Conservation (phyloP, 2,888 invertebrate genomes). For the Eupsilia transversa region DNA sequence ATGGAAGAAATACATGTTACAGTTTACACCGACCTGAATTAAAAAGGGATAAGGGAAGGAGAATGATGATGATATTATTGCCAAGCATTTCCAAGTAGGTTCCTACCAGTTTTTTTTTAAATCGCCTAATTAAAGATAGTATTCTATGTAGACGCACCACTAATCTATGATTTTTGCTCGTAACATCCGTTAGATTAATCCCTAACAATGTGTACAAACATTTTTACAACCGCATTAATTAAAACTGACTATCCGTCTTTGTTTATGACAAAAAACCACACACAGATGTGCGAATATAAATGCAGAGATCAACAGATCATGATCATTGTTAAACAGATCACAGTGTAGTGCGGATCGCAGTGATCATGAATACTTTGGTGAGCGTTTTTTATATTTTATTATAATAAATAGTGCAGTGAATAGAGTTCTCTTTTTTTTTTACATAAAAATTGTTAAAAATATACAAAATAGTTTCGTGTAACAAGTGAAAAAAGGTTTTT, state of each 20-base stretch:
- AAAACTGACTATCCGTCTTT: constrained; percentile 54
- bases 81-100: background rate
- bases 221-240: constrained; percentile 63
- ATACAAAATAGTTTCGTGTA: constrained; percentile 3
- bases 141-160: constrained; percentile 20
- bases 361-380: constrained; percentile 76
- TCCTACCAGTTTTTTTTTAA: too few species aligned
- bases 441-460: background rate
- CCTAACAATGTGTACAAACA: constrained; percentile 55
- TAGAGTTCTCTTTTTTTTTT: background rate
- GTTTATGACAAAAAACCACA: constrained; percentile 62
- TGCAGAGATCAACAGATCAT: constrained; percentile 67
- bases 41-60: too few species aligned
- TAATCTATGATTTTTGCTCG: constrained; percentile 29
- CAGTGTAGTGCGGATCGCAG: constrained; percentile 66
- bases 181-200: constrained; percentile 40
- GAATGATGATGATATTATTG: background rate
- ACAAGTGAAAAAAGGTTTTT: constrained; percentile 2
- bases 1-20: too few species aligned
- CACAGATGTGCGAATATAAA: constrained; percentile 73
- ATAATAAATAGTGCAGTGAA: constrained; percentile 53
- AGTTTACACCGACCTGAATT: too few species aligned
- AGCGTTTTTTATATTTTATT: constrained; percentile 61
- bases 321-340: constrained; percentile 70
- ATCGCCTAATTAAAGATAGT: background rate